A percentile compares a stretch with the other conserved stretches of the same genome.
Conservation (phyloP, 2,888 invertebrate species). For the Drosophila mimica region DNA sequence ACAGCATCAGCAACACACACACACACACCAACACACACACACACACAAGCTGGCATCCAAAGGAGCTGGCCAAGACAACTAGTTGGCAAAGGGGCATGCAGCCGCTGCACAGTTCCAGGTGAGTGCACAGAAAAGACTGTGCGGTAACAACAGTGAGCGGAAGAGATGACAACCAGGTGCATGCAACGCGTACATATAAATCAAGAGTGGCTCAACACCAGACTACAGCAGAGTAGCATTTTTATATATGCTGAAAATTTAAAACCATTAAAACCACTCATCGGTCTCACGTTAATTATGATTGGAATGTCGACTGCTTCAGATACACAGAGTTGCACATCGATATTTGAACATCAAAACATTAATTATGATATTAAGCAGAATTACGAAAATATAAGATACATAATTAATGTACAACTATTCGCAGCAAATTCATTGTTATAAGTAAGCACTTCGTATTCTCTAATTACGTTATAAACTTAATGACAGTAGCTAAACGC, state of each 20-base stretch:
- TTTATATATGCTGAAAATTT: background rate
- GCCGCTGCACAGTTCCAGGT: slow-evolving; percentile 56
- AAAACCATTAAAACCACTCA: background rate
- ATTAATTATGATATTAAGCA: background rate
- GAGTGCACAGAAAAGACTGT: slow-evolving; percentile 51
- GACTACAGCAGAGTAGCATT: slow-evolving; percentile 9
- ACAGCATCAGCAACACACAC: slow-evolving; percentile 50
- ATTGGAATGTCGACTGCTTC: background rate
- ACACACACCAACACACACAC: slow-evolving; percentile 30
- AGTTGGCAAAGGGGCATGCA: background rate
- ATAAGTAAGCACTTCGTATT: background rate
- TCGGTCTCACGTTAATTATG: slow-evolving; percentile 1
- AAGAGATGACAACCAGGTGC: slow-evolving; percentile 67
- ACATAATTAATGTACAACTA: background rate
- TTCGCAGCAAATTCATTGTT: background rate
- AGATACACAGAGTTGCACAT: background rate
- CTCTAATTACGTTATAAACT: background rate
- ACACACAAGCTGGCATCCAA: slow-evolving; percentile 15
- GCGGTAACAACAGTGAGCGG: slow-evolving; percentile 55
- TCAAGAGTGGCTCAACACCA: slow-evolving; percentile 29
- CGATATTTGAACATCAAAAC: background rate
- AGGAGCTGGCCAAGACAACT: slow-evolving; percentile 32
- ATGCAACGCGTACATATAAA: slow-evolving; percentile 59
- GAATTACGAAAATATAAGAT: background rate
- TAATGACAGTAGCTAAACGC: background rate